Conservation (phyloP, 2,113 vertebrate genomes). For the Halcyon malimbica region DNA sequence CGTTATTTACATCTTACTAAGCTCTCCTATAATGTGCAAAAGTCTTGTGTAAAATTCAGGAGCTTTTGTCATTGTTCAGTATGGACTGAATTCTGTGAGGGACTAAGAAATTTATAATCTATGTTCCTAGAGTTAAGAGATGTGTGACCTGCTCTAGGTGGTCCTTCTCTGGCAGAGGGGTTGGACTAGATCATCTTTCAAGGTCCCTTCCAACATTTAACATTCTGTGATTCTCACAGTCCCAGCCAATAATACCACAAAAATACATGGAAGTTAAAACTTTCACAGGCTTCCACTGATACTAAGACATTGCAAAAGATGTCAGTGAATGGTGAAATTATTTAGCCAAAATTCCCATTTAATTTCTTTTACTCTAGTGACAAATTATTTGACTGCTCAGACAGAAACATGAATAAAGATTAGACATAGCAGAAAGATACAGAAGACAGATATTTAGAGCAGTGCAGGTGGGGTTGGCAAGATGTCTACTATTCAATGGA, state of each 20-base stretch:
- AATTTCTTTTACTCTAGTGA: not conserved
- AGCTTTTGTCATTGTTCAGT: not conserved
- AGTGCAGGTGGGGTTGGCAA: not conserved
- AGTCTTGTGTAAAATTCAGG: not conserved
- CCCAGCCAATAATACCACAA: not conserved
- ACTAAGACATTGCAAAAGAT: not conserved
- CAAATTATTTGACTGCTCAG: not conserved
- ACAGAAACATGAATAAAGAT: not conserved
- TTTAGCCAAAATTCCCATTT: not conserved
- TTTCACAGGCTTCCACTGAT: not conserved
- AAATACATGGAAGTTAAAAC: not conserved
- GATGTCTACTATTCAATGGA: not conserved
- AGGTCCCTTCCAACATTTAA: too few species aligned
- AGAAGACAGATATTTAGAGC: not conserved
- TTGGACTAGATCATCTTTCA: too few species aligned
- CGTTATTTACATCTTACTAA: not conserved
- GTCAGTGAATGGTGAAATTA: not conserved
- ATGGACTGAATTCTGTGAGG: not conserved
- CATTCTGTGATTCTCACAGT: not conserved
- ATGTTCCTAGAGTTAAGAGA: not conserved
- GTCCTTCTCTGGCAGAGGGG: too few species aligned
- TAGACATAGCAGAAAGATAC: not conserved
- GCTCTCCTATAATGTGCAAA: not conserved
- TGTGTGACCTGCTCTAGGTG: not conserved
- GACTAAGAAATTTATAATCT: not conserved